Conservation (phyloP, 2,888 invertebrate species). For the Phrixothrix hirtus region DNA sequence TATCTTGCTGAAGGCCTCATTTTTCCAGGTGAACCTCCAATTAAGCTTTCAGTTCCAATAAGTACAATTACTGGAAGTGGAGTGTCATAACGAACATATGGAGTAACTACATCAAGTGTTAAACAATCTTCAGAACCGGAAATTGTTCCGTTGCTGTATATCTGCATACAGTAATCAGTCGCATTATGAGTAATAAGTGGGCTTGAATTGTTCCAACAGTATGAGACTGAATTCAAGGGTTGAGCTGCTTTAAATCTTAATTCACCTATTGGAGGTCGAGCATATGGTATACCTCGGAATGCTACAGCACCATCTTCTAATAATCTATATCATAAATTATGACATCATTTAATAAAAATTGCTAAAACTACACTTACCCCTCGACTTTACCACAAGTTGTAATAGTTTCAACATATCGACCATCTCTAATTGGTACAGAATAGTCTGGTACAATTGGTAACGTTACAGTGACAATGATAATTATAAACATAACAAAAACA, state of each 20-base stretch:
- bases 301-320: conserved; percentile 75
- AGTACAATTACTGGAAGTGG: conserved; percentile 82
- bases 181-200: conserved; percentile 65
- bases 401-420: conserved; percentile 71
- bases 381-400: conserved; percentile 80
- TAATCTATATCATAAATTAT: conserved; percentile 3
- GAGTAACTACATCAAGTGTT: conserved; percentile 80
- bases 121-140: conserved; percentile 82
- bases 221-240: conserved; percentile 66
- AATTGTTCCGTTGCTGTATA: conserved; percentile 66
- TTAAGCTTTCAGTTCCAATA: conserved; percentile 78
- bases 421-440: conserved; percentile 70
- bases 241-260: conserved; percentile 73
- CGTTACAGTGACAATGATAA: conserved; percentile 67
- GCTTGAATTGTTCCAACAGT: conserved; percentile 78
- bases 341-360: conserved; percentile 1
- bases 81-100: conserved; percentile 75
- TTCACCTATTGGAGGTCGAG: conserved; percentile 70
- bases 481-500: conserved; percentile 63
- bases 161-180: conserved; percentile 71
- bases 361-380: conserved; percentile 60
- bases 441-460: conserved; percentile 61
- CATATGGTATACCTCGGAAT: conserved; percentile 83
- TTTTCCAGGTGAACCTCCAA: conserved; percentile 74
- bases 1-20: conserved; percentile 76